Conservation (phyloP, 2,888 invertebrate genomes). For the Rutpela maculata region DNA sequence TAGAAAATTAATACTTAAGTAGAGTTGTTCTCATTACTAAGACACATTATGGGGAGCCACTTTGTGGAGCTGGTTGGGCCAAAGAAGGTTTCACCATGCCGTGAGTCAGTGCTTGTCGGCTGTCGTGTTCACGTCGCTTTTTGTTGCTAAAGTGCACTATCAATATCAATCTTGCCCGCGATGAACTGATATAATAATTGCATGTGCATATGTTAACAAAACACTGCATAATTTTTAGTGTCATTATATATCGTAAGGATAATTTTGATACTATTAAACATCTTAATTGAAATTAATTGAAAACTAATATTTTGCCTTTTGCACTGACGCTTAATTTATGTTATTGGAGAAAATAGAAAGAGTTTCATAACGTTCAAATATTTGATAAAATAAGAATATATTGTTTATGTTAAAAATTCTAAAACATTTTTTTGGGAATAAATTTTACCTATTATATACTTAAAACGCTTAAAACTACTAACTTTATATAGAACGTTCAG, state of each 20-base stretch:
- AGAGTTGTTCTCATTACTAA: not conserved
- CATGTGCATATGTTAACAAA: conserved; percentile 23
- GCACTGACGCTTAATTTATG: too few relatives aligned
- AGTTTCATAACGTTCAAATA: too few relatives aligned
- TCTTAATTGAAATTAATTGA: too few relatives aligned
- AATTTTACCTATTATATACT: too few relatives aligned
- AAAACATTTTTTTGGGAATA: too few relatives aligned
- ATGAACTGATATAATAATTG: conserved; percentile 13
- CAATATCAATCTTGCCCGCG: conserved; percentile 12
- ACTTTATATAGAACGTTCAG: too few relatives aligned
- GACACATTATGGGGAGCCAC: conserved; percentile 28
- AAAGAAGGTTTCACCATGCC: conserved; percentile 45
- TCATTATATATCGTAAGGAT: not conserved
- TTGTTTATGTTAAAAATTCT: too few relatives aligned
- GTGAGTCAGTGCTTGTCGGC: conserved; percentile 68
- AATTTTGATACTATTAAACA: not conserved
- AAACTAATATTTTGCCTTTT: too few relatives aligned
- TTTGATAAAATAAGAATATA: too few relatives aligned
- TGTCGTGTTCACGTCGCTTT: conserved; percentile 61
- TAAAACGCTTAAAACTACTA: too few relatives aligned
- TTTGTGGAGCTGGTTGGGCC: conserved; percentile 21
- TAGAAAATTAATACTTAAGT: not conserved
- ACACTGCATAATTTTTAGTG: conserved; percentile 6
- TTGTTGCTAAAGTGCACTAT: conserved; percentile 19
- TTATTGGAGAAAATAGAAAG: too few relatives aligned